Percentiles rank a stretch among this genome's conserved stretches.
Evolutionary conservation across 1,140 invertebrate genomes (phyloP).

Genomic region (Coelopa frigida): DNA sequence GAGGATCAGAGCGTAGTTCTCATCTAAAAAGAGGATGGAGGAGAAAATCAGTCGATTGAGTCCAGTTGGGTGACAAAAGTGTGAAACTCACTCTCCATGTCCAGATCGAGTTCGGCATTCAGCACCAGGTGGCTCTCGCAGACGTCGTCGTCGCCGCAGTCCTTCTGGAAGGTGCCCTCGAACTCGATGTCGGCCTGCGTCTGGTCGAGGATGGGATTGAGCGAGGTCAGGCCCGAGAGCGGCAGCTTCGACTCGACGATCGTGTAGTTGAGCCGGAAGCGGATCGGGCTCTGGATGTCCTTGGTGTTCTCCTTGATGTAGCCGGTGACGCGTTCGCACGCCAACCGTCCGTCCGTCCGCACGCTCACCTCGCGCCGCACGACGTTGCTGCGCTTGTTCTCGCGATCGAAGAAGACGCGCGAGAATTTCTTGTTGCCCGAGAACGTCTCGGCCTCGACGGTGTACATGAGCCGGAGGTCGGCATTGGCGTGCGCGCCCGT

Average conservation of each 20-base stretch:
- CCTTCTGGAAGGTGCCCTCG: constrained; percentile 82
- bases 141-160: constrained; percentile 83
- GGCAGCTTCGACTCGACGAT: constrained; percentile 59
- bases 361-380: constrained; percentile 53
- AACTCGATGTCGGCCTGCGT: constrained; percentile 75
- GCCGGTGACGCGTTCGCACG: constrained; percentile 66
- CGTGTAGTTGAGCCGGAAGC: constrained; percentile 77
- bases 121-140: constrained; percentile 81
- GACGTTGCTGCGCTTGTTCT: constrained; percentile 50
- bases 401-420: constrained; percentile 64
- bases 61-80: too few relatives aligned
- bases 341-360: constrained; percentile 47
- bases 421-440: constrained; percentile 70
- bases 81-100: constrained; percentile 38
- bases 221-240: constrained; percentile 66
- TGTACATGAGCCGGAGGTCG: constrained; percentile 59
- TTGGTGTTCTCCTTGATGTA: constrained; percentile 78
- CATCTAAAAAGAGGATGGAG: constrained; percentile 32
- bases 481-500: constrained; percentile 47
- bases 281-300: constrained; percentile 78
- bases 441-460: constrained; percentile 79
- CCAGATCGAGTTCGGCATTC: constrained; percentile 57
- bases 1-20: constrained; percentile 54
- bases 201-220: constrained; percentile 78
- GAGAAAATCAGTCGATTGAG: too few relatives aligned